Percentiles rank a stretch among this genome's conserved stretches.
Conservation (phyloP, 2,888 invertebrate species). For the Odontomyia ornata region DNA sequence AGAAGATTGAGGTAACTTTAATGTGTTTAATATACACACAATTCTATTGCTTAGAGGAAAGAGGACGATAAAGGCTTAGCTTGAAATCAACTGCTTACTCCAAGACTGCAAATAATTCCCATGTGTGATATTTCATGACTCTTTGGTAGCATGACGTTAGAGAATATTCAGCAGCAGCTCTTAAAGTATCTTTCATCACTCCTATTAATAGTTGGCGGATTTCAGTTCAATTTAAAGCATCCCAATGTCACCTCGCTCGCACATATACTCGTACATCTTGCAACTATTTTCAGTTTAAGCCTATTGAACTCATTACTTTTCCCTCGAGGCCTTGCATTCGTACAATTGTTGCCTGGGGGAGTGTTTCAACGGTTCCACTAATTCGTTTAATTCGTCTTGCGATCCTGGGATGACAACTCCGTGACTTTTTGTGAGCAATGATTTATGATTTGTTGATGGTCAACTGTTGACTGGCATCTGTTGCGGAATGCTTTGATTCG, state of each 20-base stretch:
- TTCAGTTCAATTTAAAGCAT: not conserved
- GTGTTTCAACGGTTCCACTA: constrained; percentile 19
- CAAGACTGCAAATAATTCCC: too few relatives aligned
- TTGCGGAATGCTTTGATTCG: constrained; percentile 15
- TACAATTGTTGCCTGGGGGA: constrained; percentile 16
- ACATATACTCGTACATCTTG: too few relatives aligned
- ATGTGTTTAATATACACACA: not conserved
- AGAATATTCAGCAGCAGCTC: not conserved
- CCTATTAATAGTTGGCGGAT: constrained; percentile 15
- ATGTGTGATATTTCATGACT: too few relatives aligned
- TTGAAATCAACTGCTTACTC: too few relatives aligned
- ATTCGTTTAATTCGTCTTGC: constrained; percentile 32
- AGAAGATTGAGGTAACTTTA: not conserved
- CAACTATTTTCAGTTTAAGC: not conserved
- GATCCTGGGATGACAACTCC: constrained; percentile 37
- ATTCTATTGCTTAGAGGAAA: too few relatives aligned
- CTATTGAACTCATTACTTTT: not conserved
- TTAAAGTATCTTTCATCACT: constrained; percentile 9
- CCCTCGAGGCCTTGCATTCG: not conserved
- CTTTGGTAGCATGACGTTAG: too few relatives aligned
- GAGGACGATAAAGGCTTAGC: too few relatives aligned
- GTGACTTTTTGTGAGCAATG: constrained; percentile 21
- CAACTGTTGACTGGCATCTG: constrained; percentile 41
- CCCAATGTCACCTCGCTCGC: not conserved
- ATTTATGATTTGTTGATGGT: constrained; percentile 43